Evolutionary conservation across 2,888 invertebrate species (phyloP).

Genomic region (Boloria euphrosyne): DNA sequence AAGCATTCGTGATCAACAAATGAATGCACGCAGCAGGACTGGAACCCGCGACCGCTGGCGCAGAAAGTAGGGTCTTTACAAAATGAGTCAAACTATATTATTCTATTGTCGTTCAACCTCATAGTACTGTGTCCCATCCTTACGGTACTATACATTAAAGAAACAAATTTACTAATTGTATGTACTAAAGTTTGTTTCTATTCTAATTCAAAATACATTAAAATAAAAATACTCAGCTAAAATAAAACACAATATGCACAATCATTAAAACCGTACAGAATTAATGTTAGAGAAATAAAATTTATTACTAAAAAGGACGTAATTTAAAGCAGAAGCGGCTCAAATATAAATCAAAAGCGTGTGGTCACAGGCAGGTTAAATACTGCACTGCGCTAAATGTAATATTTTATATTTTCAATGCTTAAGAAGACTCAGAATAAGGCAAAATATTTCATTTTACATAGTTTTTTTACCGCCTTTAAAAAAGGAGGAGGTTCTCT

Average conservation of each 20-base stretch:
- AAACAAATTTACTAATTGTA: too few species aligned
- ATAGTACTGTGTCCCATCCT: too few species aligned
- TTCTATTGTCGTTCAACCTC: too few species aligned
- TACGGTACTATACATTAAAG: too few species aligned
- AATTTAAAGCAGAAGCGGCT: slow-evolving; percentile 30
- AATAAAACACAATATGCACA: slow-evolving; percentile 5
- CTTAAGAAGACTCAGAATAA: slow-evolving; percentile 4
- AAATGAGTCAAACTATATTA: too few species aligned
- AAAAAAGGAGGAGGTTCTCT: too few species aligned
- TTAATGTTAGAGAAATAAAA: slow-evolving; percentile 21
- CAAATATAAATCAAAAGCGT: slow-evolving; percentile 34
- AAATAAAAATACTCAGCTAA: background rate
- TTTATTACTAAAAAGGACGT: slow-evolving; percentile 23
- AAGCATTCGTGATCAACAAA: too few species aligned
- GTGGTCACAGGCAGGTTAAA: slow-evolving; percentile 31
- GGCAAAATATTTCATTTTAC: slow-evolving; percentile 2
- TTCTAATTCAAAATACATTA: too few species aligned
- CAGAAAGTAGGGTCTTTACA: too few species aligned
- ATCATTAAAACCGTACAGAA: slow-evolving; percentile 10
- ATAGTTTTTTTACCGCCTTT: background rate
- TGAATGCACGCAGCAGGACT: too few species aligned
- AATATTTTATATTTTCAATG: slow-evolving; percentile 28
- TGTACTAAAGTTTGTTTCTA: too few species aligned
- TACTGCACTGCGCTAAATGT: slow-evolving; percentile 36
- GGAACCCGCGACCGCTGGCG: too few species aligned